Evolutionary conservation across 1,140 invertebrate species (phyloP), one percentile per base, ranked within the genome.

Genomic region (Thaumetopoea pityocampa): DNA sequence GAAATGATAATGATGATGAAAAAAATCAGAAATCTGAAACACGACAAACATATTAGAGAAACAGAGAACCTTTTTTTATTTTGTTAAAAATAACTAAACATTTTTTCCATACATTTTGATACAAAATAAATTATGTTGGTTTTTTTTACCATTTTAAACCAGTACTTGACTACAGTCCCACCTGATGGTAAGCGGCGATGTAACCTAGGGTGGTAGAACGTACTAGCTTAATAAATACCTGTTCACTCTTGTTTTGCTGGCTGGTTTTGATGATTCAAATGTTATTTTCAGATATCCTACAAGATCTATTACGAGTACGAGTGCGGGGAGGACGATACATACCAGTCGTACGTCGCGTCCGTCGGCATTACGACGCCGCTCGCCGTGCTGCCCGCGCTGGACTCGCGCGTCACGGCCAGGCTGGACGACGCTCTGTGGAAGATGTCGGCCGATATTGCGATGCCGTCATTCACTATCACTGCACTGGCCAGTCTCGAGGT

Each of bases 401-500:
- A 85, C n/a, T 55, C 65, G 2, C 49, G 63, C n/a, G 66, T 84
- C 0, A 41, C 66, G 0, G 72, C 78, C 0, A 36, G 80, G 5
- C 38, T 81, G 0, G 78, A 86, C 27, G 79, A 77, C 30, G 51
- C 78, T 0, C 43, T 86, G 11, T 83, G 70, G 67, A 81, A 73
- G 23, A 61, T 86, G 47, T 51, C 67, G 1, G 76, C 81, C 0
- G 65, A 79, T 37, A 77, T 86, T 8, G 60, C 65, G 16, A 80
- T 85, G 71, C 82, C 85, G 0, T 74, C 81, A 0, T 86, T 81
- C 41, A 67, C 67, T 11, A 65, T 86, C 18, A 72, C 56, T 2
- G 72, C 81, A 0, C 46, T 66, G 3, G 82, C 81, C 4, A 66
- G 69, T 10, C 52, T 85, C 3, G 84, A 85, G 68, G 84, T 85